Base-by-base conservation (phyloP, 2,888 invertebrate genomes). In the Perdita meconis region DNA sequence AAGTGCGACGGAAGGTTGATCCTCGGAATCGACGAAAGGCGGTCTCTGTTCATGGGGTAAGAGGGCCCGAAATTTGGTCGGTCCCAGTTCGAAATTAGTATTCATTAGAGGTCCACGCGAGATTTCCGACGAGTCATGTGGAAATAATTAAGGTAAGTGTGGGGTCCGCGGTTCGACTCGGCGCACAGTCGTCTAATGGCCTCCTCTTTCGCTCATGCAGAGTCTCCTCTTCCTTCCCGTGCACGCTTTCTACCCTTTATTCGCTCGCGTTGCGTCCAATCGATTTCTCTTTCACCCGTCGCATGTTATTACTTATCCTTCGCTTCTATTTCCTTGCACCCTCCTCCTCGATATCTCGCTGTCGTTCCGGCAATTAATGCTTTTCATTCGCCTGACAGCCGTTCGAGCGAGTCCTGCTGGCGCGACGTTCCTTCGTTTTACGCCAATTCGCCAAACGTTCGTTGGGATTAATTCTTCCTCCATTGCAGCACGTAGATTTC, bases 121-220 rank as follows among this genome's bases (percentile, higher is more conserved):
- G 88, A 88, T 89, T 90, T 92, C 87, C 87, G 90, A 86, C 90
- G 88, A 91, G 90, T 91, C 90, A 91, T 89, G 90, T 90, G 88
- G 87, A 89, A 90, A 90, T 91, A 91, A 91, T 91, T 90, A 91
- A 90, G 87, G 89, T 90, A 91, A 91, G 88, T 90, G 85, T 87
- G 87, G 88, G 90, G 86, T 90, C 86, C 84, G 80, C 80, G 82
- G 84, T 83, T 85, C 74, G 83, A 77, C 66, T 82, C 71, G 78
- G 44, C 67, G 73, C 53, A 77, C 73, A 67, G 61, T 76, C 73
- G 60, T 74, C 72, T 81, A 84, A 85, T 82, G 72, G 72, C 67
- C 56, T 59, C 67, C 66, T 56, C 69, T 70, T 78, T 82, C 63
- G 51, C 63, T 69, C 66, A 38, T 67, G 50, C 47, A 63, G 30